Evolutionary conservation across 2,888 invertebrate genomes (phyloP).

Genomic region (Branchinecta sandiegonensis): DNA sequence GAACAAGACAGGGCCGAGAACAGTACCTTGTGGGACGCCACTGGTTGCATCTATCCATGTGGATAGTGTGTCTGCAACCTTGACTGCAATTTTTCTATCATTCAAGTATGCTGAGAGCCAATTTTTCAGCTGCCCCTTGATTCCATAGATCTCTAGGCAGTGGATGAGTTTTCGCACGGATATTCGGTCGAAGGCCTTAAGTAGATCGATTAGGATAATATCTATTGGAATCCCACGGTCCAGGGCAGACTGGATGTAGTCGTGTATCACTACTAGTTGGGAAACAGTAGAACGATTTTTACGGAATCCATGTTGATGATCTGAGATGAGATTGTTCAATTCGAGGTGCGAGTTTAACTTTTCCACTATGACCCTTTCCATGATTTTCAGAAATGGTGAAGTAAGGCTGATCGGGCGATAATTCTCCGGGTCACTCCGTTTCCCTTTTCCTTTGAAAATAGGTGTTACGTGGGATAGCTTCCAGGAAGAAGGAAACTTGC

Average conservation of each 20-base stretch:
- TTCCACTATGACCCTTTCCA: slow-evolving; percentile 14
- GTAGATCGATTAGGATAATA: too few species aligned
- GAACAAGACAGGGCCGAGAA: slow-evolving; percentile 4
- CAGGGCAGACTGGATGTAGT: too few species aligned
- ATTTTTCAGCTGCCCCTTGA: too few species aligned
- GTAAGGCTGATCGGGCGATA: slow-evolving; percentile 14
- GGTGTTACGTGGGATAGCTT: too few species aligned
- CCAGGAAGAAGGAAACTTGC: too few species aligned
- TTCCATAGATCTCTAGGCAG: too few species aligned
- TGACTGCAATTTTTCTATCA: slow-evolving; percentile 11
- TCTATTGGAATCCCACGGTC: too few species aligned
- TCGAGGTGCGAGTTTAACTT: slow-evolving; percentile 14
- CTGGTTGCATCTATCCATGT: slow-evolving; percentile 11
- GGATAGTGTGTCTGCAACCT: slow-evolving; percentile 14
- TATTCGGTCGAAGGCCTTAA: too few species aligned
- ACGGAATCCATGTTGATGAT: background rate
- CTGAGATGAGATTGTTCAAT: slow-evolving; percentile 7
- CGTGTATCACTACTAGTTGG: too few species aligned
- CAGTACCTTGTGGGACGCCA: slow-evolving; percentile 8
- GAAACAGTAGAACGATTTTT: too few species aligned
- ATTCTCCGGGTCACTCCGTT: slow-evolving; percentile 11
- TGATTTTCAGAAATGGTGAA: slow-evolving; percentile 14
- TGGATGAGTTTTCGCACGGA: too few species aligned
- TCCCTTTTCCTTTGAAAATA: slow-evolving; percentile 2
- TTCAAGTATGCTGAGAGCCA: background rate